phyloP scores from a whole-genome alignment of 1,140 invertebrate species.

The Homarus americanus region DNA sequence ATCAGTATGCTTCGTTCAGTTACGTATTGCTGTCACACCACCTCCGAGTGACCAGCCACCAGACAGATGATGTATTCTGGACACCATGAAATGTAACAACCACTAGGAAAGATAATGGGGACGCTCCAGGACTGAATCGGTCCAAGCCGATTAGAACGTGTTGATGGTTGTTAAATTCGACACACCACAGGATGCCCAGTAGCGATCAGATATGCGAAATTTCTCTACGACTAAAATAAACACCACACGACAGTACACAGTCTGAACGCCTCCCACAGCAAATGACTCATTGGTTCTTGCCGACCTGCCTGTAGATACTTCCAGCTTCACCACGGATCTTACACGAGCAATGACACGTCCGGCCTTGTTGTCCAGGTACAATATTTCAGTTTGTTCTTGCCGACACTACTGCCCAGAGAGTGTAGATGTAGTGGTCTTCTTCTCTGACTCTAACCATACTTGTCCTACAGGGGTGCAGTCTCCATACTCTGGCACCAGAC shows the following conservation, averaged over 20 bases:
- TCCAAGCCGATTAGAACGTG: conserved; percentile 85
- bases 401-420: conserved; percentile 80
- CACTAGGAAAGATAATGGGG: conserved; percentile 96
- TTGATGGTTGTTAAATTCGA: conserved; percentile 81
- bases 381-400: conserved; percentile 75
- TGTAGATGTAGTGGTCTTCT: conserved; percentile 77
- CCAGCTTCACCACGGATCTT: conserved; percentile 85
- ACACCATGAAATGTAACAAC: conserved; percentile 97
- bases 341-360: conserved; percentile 88
- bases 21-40: conserved; percentile 88
- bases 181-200: conserved; percentile 80
- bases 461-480: conserved; percentile 93
- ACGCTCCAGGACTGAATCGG: conserved; percentile 88
- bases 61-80: conserved; percentile 93
- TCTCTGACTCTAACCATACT: conserved; percentile 79
- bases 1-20: too few species aligned
- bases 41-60: conserved; percentile 89
- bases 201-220: conserved; percentile 88
- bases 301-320: conserved; percentile 78
- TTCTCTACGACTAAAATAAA: conserved; percentile 91
- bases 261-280: conserved; percentile 86
- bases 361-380: conserved; percentile 76
- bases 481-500: conserved; percentile 92
- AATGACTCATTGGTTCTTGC: conserved; percentile 83
- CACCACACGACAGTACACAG: conserved; percentile 95